Base-by-base conservation (phyloP, 2,113 vertebrate species). In the Sebastes fasciatus region DNA sequence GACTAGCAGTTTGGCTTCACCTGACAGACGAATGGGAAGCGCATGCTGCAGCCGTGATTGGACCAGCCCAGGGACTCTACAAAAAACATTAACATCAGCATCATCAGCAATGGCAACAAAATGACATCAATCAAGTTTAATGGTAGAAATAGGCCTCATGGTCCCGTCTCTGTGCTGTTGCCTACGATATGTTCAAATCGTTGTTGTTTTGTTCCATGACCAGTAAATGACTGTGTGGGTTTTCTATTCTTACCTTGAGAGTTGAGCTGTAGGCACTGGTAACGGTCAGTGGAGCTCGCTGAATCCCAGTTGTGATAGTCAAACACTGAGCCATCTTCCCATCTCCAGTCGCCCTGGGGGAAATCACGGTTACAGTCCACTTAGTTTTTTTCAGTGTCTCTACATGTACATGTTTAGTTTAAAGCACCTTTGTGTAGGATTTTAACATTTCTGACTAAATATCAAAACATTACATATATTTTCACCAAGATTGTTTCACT, bases 231-330 rank as follows among this genome's bases (percentile, higher is more conserved):
- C 45, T 5, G 7, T 48, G n/a, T 46, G 45, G 42, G 12, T 61
- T 17, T 23, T 46, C 42, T 46, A 4, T 21, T 17, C 13, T 60
- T 51, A 87, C 86, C 74, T 17, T 74, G 42, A 69, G 82, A 19
- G 74, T 73, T 63, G 23, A 87, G 26, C 55, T 40, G 62, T 1
- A 87, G n/a, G 43, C 86, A 84, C 43, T 87, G 63, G 68, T 60
- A 54, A 4, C 0, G 8, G 23, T 57, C 1, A 13, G 26, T 16
- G 13, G 42, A 13, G 16, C 21, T 17, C 2, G 0, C 0, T 2
- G 14, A 2, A 1, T 23, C 54, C 48, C 55, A 63, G 23, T 81
- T 68, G 4, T 68, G 0, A 3, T 69, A 87, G 43, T 77, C 40
- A 46, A 77, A 74, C 43, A 0, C 5, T 2, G 86, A 68, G 14